These are phyloP conservation scores for Geococcyx californianus DNA, from an alignment of 2,113 vertebrate species.

Conservation along the genomic window DNA sequence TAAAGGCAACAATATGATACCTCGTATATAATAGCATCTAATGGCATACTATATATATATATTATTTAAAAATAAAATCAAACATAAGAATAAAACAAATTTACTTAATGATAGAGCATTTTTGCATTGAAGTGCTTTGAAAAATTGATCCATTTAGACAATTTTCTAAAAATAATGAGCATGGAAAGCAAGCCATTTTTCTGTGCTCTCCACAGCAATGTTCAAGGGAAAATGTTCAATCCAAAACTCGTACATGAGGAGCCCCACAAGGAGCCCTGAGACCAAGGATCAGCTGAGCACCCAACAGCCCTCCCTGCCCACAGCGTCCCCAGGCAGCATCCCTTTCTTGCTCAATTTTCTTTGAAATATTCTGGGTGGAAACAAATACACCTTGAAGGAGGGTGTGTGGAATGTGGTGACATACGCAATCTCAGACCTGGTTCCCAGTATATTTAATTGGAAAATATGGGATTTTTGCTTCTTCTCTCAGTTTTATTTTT, in stretches of 20 bases:
- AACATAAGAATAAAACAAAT: background rate
- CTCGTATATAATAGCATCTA: background rate
- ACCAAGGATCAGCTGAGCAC: background rate
- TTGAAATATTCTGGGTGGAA: background rate
- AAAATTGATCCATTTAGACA: background rate
- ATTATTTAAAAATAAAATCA: background rate
- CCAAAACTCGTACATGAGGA: background rate
- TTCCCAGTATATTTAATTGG: background rate
- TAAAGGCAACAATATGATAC: background rate
- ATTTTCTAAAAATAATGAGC: background rate
- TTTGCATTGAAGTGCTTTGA: background rate
- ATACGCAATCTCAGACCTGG: background rate
- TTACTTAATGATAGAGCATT: background rate
- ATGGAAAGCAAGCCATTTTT: background rate
- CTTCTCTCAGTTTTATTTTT: background rate
- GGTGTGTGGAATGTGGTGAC: rapidly evolving
- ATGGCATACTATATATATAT: rapidly evolving
- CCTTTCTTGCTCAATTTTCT: background rate
- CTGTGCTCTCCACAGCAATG: background rate
- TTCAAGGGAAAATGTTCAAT: background rate
- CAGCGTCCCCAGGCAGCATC: background rate
- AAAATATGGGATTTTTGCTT: background rate
- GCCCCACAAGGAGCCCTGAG: background rate
- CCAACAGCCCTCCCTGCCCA: background rate
- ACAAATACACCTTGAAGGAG: background rate